These are phyloP conservation scores for Sebastes iracundus DNA, from an alignment of 2,797 vertebrate species.

Conservation along the genomic window DNA sequence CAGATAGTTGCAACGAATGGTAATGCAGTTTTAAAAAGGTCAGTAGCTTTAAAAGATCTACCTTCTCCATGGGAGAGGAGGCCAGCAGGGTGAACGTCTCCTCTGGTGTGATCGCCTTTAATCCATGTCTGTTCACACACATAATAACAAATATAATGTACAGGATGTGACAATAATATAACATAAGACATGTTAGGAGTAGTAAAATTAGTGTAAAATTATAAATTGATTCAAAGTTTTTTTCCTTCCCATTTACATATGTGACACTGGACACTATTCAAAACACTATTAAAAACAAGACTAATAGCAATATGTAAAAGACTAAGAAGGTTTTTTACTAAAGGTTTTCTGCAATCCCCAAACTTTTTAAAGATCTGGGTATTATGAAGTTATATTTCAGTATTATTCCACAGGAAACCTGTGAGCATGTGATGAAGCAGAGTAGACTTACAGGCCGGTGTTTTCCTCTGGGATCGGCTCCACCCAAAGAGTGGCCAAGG, in stretches of 20 bases:
- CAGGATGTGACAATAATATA: not conserved
- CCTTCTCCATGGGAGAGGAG: constrained; percentile 93
- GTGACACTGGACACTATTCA: not conserved
- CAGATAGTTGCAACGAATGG: not conserved
- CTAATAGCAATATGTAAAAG: not conserved
- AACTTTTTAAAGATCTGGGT: not conserved
- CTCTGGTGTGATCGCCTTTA: constrained; percentile 95
- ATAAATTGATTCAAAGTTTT: too few relatives aligned
- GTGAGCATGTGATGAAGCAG: not conserved
- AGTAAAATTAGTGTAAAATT: too few relatives aligned
- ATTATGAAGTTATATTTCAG: not conserved
- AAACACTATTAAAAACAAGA: not conserved
- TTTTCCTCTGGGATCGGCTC: constrained; percentile 93
- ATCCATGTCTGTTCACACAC: constrained; percentile 82
- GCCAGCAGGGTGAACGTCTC: constrained; percentile 93
- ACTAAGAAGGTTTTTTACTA: not conserved
- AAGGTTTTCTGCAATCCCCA: too few relatives aligned
- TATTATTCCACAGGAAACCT: not conserved
- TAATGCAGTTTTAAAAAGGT: not conserved
- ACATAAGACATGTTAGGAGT: not conserved
- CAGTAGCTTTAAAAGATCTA: constrained; percentile 43
- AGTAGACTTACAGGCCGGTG: constrained; percentile 87
- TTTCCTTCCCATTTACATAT: too few relatives aligned
- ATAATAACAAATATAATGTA: not conserved
- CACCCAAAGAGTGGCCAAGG: constrained; percentile 93